Percentiles rank a stretch among this genome's conserved stretches.
phyloP scores from a whole-genome alignment of 2,888 invertebrate genomes.

The Xylota segnis region DNA sequence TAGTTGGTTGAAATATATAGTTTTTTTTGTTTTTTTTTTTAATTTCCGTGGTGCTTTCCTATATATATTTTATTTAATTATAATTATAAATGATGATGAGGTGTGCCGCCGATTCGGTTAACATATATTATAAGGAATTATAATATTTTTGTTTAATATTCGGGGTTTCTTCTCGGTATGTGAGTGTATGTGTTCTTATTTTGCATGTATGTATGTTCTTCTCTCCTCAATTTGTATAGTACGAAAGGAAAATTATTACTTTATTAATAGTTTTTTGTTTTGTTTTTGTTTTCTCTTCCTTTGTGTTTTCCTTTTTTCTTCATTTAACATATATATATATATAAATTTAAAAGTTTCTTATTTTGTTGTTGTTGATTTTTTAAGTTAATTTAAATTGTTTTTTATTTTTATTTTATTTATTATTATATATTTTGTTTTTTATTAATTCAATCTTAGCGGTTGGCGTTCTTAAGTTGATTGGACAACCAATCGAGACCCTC shows the following conservation, averaged over 20 bases:
- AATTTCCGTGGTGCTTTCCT: constrained; percentile 71
- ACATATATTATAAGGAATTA: constrained; percentile 62
- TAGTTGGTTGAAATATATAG: constrained; percentile 53
- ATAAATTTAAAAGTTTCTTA: constrained; percentile 78
- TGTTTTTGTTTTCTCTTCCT: constrained; percentile 58
- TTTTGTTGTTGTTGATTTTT: constrained; percentile 78
- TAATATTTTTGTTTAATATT: constrained; percentile 43
- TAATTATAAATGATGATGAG: constrained; percentile 59
- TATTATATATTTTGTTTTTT: constrained; percentile 77
- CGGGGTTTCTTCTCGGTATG: constrained; percentile 46
- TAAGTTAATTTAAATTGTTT: constrained; percentile 74
- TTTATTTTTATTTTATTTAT: constrained; percentile 79
- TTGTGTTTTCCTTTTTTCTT: constrained; percentile 72
- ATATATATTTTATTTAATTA: constrained; percentile 45
- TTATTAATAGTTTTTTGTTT: constrained; percentile 30
- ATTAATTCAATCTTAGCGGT: constrained; percentile 89
- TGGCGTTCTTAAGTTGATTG: constrained; percentile 99
- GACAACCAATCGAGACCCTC: constrained; percentile 99
- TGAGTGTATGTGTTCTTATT: constrained; percentile 33
- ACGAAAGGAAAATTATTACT: constrained; percentile 58
- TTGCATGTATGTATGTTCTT: constrained; percentile 47
- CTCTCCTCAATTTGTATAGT: constrained; percentile 62
- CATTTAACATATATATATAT: constrained; percentile 78
- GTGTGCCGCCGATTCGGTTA: constrained; percentile 54
- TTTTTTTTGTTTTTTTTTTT: constrained; percentile 19